Percentiles rank a stretch among this genome's conserved stretches.
These are phyloP conservation scores for Pseudobourletiella spinata DNA, from an alignment of 1,140 invertebrate species.

Conservation along the genomic window DNA sequence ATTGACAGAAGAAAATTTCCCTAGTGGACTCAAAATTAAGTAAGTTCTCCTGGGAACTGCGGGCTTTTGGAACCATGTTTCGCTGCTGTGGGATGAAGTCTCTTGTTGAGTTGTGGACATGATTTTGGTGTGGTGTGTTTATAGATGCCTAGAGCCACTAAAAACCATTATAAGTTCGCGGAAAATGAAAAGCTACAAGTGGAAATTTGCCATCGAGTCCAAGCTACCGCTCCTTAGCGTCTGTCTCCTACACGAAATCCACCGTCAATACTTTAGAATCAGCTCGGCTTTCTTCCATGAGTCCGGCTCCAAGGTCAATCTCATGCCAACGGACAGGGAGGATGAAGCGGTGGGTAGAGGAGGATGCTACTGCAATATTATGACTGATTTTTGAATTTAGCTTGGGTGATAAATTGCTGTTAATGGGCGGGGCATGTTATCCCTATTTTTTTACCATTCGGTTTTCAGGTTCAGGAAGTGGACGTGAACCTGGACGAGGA, in stretches of 20 bases:
- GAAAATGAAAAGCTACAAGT: conserved; percentile 56
- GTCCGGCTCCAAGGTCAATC: conserved; percentile 5
- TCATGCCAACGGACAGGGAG: conserved; percentile 8
- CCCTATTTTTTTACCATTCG: conserved; percentile 9
- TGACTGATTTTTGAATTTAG: too few species aligned
- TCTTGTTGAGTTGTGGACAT: not conserved
- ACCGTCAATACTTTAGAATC: conserved; percentile 61
- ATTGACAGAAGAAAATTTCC: conserved; percentile 53
- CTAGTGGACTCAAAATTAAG: conserved; percentile 47
- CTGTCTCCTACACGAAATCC: conserved; percentile 59
- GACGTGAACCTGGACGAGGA: conserved; percentile 1
- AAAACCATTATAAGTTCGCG: conserved; percentile 54
- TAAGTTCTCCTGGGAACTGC: too few species aligned
- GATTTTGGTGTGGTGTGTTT: conserved; percentile 12
- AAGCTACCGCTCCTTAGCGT: conserved; percentile 47
- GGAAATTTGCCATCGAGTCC: conserved; percentile 55
- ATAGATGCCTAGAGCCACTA: conserved; percentile 48
- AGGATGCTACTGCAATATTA: too few species aligned
- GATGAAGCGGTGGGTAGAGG: not conserved
- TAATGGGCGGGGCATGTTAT: too few species aligned
- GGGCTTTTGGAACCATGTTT: not conserved
- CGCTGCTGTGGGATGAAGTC: too few species aligned
- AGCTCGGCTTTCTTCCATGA: conserved; percentile 18
- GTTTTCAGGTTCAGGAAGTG: conserved; percentile 11
- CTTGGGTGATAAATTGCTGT: not conserved